Evolutionary conservation across 2,113 vertebrate genomes (phyloP).

Genomic region (Tachuris rubrigastra): DNA sequence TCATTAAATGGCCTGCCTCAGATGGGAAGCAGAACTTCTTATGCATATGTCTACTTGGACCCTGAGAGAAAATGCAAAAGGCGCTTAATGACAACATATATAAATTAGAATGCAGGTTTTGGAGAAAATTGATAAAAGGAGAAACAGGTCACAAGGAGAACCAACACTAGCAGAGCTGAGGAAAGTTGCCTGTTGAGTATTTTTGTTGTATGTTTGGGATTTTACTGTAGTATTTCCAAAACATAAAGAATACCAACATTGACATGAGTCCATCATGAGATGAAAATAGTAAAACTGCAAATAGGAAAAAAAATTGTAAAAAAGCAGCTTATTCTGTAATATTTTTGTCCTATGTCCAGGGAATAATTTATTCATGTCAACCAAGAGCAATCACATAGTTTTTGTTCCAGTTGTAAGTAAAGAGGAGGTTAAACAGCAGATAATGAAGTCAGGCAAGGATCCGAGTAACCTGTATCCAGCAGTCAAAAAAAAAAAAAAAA

Average conservation of each 20-base stretch:
- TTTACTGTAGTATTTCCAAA: slow-evolving; percentile 31
- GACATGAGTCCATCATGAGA: rapidly evolving
- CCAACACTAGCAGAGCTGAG: background rate
- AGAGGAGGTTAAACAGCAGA: background rate
- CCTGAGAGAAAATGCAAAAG: background rate
- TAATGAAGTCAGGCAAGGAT: background rate
- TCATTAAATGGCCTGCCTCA: background rate
- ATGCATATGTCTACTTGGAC: background rate
- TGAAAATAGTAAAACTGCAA: background rate
- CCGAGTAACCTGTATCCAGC: background rate
- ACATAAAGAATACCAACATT: background rate
- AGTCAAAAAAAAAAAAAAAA: background rate
- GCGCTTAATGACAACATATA: background rate
- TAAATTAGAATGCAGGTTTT: background rate
- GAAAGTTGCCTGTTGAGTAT: background rate
- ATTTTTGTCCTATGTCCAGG: background rate
- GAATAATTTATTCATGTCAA: background rate
- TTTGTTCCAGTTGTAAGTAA: background rate
- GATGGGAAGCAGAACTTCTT: slow-evolving; percentile 7
- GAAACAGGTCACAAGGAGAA: background rate
- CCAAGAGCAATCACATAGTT: background rate
- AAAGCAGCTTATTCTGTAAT: background rate
- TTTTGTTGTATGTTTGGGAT: background rate
- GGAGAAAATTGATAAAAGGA: background rate
- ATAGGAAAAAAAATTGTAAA: background rate